Base-by-base conservation (phyloP, 1,140 invertebrate genomes). In the Cherax destructor region DNA sequence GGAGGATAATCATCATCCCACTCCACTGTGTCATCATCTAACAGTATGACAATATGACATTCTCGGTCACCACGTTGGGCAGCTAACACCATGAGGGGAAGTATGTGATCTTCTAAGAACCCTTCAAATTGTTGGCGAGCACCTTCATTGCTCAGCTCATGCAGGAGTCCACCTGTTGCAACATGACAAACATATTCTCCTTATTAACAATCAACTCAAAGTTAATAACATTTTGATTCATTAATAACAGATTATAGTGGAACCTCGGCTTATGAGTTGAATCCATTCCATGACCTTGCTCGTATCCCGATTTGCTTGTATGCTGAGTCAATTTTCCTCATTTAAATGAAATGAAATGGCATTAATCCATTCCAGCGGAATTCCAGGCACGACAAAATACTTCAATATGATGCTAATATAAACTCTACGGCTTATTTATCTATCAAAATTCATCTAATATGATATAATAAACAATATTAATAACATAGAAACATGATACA, bases 1-100 rank as follows among this genome's bases (percentile, higher is more conserved):
- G 99, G 99, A 0, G 99, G 99, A 95, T 99, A 99, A 94, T 99
- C 98, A 94, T 99, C 97, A 94, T 99, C 99, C 99, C 99, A 99
- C 93, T 99, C 99, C 24, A 99, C 98, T 18, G 98, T 96, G 95
- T 99, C 97, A 94, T 99, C 97, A 95, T 99, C 99, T 13, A 99
- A 95, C 50, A 99, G 95, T 13, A 99, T 98, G 30, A 99, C 99
- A 90, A 99, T 97, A 94, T 98, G 97, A 94, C 97, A 98, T 94
- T 98, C 97, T 4, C 97, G 95, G 94, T 98, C 97, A 4, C 98
- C 97, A 91, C 98, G 96, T 95, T 98, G 97, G 5, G 99, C 99
- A 76, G 98, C 98, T 84, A 97, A 97, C 1, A 99, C 99, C 98
- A 99, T 99, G 30, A 99, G 95, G 0, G 99, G 99, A 18, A 99